These are phyloP conservation scores for Drosophila ananassae DNA, from an alignment of 1,140 invertebrate species.

Conservation along the genomic window DNA sequence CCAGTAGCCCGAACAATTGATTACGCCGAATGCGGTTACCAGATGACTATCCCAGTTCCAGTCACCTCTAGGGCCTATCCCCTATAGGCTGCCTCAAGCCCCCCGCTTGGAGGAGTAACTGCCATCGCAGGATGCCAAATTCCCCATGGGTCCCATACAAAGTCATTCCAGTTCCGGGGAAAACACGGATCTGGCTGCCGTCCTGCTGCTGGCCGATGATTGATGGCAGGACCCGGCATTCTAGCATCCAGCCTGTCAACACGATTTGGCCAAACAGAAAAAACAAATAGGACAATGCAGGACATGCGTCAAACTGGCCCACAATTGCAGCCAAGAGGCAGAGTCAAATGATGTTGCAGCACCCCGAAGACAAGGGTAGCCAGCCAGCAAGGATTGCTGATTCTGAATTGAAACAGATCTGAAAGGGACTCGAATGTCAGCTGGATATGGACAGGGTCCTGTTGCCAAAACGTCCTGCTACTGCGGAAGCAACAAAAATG, in stretches of 20 bases:
- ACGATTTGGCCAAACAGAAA: constrained; percentile 64
- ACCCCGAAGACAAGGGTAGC: background rate
- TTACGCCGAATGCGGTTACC: constrained; percentile 79
- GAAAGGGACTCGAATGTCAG: constrained; percentile 26
- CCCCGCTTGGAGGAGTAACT: constrained; percentile 15
- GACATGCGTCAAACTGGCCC: constrained; percentile 74
- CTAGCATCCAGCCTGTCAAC: constrained; percentile 60
- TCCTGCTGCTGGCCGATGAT: constrained; percentile 46
- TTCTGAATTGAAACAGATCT: constrained; percentile 2
- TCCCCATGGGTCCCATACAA: constrained; percentile 67
- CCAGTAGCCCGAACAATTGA: constrained; percentile 71
- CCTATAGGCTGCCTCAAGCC: constrained; percentile 26
- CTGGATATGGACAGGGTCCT: constrained; percentile 26
- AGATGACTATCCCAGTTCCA: constrained; percentile 44
- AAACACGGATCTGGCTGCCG: constrained; percentile 10
- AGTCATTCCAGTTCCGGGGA: constrained; percentile 56
- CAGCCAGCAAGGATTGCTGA: background rate
- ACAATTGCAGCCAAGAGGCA: constrained; percentile 61
- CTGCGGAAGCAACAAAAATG: constrained; percentile 50
- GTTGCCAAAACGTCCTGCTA: constrained; percentile 47
- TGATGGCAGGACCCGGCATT: constrained; percentile 50
- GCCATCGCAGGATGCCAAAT: constrained; percentile 33
- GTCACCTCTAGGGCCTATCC: background rate
- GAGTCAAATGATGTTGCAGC: constrained; percentile 23
- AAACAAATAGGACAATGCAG: constrained; percentile 16